These are phyloP conservation scores for Archocentrus centrarchus DNA, from an alignment of 2,113 vertebrate genomes.

Conservation along the genomic window DNA sequence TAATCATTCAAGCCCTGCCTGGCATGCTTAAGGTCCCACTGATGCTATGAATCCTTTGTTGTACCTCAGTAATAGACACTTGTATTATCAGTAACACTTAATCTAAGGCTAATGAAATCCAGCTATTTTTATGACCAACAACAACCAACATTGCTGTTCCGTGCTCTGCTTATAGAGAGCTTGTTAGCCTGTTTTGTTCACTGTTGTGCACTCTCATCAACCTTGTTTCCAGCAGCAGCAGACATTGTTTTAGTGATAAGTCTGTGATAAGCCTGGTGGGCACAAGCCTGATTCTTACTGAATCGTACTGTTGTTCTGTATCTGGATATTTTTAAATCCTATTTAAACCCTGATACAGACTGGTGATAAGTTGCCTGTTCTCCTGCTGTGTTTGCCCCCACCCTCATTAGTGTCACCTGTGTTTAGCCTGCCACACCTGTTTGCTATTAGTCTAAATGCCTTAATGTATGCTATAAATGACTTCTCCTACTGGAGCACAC, in stretches of 20 bases:
- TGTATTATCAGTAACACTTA: background rate
- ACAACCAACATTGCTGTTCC: background rate
- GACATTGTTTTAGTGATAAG: conserved; percentile 8
- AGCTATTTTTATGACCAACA: background rate
- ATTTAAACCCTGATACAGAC: conserved; percentile 3
- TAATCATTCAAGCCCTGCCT: conserved; percentile 6
- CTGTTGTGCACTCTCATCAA: background rate
- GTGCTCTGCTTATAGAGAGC: background rate
- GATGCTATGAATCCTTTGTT: background rate
- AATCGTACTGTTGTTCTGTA: background rate
- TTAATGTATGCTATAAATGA: background rate
- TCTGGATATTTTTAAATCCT: background rate
- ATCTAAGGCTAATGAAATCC: background rate
- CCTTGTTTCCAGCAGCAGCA: background rate
- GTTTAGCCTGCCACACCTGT: background rate
- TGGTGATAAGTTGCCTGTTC: conserved; percentile 28
- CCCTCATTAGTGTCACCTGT: background rate
- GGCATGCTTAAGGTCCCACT: background rate
- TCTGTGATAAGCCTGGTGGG: background rate
- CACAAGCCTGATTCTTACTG: background rate
- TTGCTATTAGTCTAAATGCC: background rate
- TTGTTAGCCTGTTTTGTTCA: background rate
- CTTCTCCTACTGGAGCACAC: no score
- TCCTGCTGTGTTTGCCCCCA: conserved; percentile 9
- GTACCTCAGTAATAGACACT: background rate